A percentile compares a stretch with the other conserved stretches of the same genome.
phyloP scores from a whole-genome alignment of 2,888 invertebrate genomes.

The Lithophane semibrunnea region DNA sequence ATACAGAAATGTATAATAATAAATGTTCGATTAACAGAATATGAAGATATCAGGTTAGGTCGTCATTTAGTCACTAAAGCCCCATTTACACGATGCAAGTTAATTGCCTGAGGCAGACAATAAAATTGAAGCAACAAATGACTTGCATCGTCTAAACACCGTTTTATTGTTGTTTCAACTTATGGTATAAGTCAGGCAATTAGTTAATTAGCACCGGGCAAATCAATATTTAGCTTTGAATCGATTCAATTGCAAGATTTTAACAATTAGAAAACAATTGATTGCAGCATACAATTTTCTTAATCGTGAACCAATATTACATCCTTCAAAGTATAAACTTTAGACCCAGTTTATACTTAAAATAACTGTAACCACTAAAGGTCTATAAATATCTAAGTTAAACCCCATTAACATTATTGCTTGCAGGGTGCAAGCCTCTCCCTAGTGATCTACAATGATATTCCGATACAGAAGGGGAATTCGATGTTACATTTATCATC shows the following conservation, averaged over 20 bases:
- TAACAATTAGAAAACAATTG: not conserved
- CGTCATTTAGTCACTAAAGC: not conserved
- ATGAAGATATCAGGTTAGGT: not conserved
- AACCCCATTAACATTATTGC: slow-evolving; percentile 56
- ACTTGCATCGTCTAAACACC: not conserved
- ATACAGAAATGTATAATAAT: not conserved
- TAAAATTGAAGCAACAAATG: not conserved
- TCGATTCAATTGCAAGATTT: not conserved
- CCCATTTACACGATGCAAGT: not conserved
- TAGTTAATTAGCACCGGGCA: not conserved
- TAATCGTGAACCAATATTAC: not conserved
- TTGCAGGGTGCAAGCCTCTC: slow-evolving; percentile 63
- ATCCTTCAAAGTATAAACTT: not conserved
- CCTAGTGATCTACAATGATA: slow-evolving; percentile 39
- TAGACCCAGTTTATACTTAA: slow-evolving; percentile 28
- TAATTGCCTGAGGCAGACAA: not conserved
- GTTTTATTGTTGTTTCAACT: not conserved
- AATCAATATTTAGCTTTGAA: not conserved
- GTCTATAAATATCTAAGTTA: slow-evolving; percentile 53
- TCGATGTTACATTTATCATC: slow-evolving; percentile 31
- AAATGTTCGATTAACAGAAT: too few relatives aligned
- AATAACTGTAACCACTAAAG: slow-evolving; percentile 33
- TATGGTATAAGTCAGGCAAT: not conserved
- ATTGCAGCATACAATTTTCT: not conserved
- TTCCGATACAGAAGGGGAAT: slow-evolving; percentile 49